Evolutionary conservation across 1,140 invertebrate genomes (phyloP).

Genomic region (Vanessa atalanta): DNA sequence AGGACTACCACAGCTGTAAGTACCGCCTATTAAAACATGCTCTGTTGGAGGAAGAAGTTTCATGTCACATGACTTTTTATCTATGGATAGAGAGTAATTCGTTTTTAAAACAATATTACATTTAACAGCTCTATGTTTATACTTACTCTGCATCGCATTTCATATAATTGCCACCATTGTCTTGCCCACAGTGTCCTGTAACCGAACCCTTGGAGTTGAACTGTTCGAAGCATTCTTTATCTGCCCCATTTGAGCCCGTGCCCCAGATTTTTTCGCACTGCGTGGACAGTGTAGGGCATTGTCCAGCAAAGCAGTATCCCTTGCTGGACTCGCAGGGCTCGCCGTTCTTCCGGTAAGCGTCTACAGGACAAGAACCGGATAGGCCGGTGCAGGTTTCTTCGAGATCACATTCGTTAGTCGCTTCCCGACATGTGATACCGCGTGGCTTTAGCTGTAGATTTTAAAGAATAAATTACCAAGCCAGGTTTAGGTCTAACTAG

Average conservation of each 20-base stretch:
- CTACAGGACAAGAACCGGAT: slow-evolving; percentile 91
- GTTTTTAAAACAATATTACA: no score
- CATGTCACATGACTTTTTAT: no score
- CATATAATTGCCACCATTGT: slow-evolving; percentile 87
- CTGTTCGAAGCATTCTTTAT: slow-evolving; percentile 93
- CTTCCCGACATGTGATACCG: slow-evolving; percentile 90
- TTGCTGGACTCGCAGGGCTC: slow-evolving; percentile 86
- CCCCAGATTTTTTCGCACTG: slow-evolving; percentile 97
- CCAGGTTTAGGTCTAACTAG: background rate
- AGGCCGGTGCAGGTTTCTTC: slow-evolving; percentile 95
- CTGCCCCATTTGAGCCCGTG: slow-evolving; percentile 87
- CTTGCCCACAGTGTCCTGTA: slow-evolving; percentile 95
- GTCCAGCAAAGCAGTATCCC: slow-evolving; percentile 94
- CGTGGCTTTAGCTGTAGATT: slow-evolving; percentile 85
- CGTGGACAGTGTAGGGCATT: slow-evolving; percentile 91
- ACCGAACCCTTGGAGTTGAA: slow-evolving; percentile 97
- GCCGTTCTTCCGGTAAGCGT: slow-evolving; percentile 95
- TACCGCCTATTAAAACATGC: no score
- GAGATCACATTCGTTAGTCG: slow-evolving; percentile 95
- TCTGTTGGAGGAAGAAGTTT: no score
- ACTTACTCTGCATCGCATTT: slow-evolving; percentile 94
- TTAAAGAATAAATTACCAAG: background rate
- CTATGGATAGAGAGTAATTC: no score
- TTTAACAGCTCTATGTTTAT: background rate
- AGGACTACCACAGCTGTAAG: no score